Percentiles rank a stretch among this genome's conserved stretches.
phyloP scores from a whole-genome alignment of 1,140 invertebrate genomes.

The Megathymus violae region DNA sequence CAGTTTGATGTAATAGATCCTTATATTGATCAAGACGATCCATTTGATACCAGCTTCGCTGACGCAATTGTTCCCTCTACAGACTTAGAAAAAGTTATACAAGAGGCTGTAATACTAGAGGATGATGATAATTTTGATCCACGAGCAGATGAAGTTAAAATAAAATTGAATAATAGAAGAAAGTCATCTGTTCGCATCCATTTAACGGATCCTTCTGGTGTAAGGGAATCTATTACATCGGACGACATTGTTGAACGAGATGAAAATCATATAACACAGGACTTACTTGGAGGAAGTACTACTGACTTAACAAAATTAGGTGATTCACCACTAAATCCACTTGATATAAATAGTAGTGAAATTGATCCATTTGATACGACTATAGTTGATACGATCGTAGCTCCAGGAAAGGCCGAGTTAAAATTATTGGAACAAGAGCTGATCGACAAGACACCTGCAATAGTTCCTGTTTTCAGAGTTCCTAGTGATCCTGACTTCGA shows the following conservation, averaged over 20 bases:
- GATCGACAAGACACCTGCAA: conserved; percentile 77
- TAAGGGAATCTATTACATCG: conserved; percentile 81
- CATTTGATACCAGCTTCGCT: conserved; percentile 94
- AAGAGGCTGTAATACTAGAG: conserved; percentile 84
- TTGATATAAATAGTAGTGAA: conserved; percentile 85
- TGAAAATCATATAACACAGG: conserved; percentile 73
- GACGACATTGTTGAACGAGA: conserved; percentile 71
- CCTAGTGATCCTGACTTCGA: conserved; percentile 90
- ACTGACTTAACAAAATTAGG: conserved; percentile 89
- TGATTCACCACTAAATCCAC: conserved; percentile 88
- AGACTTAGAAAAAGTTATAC: conserved; percentile 82
- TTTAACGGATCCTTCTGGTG: conserved; percentile 81
- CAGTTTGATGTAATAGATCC: conserved; percentile 73
- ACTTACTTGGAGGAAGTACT: conserved; percentile 90
- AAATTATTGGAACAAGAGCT: conserved; percentile 92
- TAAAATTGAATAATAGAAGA: conserved; percentile 74
- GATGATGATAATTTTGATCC: conserved; percentile 89
- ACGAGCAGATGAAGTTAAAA: conserved; percentile 84
- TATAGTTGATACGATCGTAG: conserved; percentile 87
- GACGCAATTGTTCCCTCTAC: conserved; percentile 87
- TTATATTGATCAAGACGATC: conserved; percentile 85
- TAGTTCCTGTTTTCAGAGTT: conserved; percentile 76
- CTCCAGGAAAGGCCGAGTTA: conserved; percentile 90
- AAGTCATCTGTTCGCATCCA: conserved; percentile 85
- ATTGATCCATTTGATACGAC: conserved; percentile 95